phyloP scores from a whole-genome alignment of 2,797 vertebrate species.

The Galago senegalensis region DNA sequence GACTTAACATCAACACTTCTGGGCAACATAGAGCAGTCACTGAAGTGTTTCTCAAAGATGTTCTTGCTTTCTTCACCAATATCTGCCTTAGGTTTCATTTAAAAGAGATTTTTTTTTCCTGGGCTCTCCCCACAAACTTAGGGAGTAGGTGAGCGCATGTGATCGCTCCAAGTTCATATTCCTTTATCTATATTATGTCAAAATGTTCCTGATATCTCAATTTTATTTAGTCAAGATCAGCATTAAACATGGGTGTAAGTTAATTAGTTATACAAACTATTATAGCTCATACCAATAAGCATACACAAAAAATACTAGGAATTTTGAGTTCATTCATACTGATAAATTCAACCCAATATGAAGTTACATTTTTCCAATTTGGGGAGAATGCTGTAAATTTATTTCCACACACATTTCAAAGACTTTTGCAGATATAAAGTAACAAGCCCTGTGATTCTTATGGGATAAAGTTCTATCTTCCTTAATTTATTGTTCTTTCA shows the following conservation, averaged over 20 bases:
- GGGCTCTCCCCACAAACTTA: background rate
- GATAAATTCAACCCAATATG: background rate
- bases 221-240: constrained; percentile 29
- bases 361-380: constrained; percentile 31
- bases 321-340: background rate
- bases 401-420: constrained; percentile 5
- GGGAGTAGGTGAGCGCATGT: background rate
- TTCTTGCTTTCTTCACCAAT: background rate
- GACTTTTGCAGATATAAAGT: constrained; percentile 11
- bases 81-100: background rate
- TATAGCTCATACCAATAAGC: background rate
- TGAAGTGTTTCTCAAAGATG: constrained; percentile 14
- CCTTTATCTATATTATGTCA: background rate
- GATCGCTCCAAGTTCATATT: background rate
- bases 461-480: background rate
- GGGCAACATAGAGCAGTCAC: background rate
- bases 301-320: background rate
- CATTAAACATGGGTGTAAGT: background rate
- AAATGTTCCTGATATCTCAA: background rate
- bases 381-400: background rate
- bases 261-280: background rate
- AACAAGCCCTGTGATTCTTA: constrained; percentile 22
- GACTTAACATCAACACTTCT: background rate
- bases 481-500: constrained; percentile 52
- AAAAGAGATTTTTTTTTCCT: background rate